Conservation (phyloP, 2,113 vertebrate genomes). For the Trematocara nigrifrons region DNA sequence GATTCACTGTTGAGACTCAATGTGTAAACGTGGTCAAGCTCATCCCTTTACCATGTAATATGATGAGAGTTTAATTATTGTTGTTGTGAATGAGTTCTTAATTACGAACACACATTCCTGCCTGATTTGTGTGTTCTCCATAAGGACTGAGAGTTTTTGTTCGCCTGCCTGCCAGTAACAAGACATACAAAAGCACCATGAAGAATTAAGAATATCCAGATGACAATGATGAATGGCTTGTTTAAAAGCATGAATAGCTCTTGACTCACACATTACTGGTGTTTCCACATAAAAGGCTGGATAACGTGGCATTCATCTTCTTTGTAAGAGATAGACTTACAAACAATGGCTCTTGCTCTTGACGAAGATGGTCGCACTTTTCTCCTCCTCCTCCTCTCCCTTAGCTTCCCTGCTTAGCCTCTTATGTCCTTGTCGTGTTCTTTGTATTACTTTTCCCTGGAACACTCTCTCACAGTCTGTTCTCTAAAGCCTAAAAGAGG, state of each 20-base stretch:
- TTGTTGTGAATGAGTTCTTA: constrained; percentile 29
- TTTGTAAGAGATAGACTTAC: constrained; percentile 21
- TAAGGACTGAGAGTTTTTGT: constrained; percentile 43
- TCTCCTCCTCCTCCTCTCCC: too few species aligned
- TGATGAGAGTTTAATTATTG: constrained; percentile 30
- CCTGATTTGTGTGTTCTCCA: constrained; percentile 21
- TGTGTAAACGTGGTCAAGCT: background rate
- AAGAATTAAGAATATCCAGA: constrained; percentile 40
- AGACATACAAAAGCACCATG: constrained; percentile 40
- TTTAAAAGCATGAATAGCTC: constrained; percentile 51
- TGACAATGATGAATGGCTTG: constrained; percentile 69
- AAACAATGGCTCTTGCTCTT: too few species aligned
- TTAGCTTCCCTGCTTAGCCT: too few species aligned
- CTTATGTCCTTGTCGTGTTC: too few species aligned
- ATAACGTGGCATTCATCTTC: constrained; percentile 47
- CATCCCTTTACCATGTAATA: constrained; percentile 1
- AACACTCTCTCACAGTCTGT: too few species aligned
- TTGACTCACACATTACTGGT: constrained; percentile 27
- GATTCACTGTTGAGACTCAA: constrained; percentile 21
- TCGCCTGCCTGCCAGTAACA: constrained; percentile 42
- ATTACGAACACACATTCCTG: constrained; percentile 3
- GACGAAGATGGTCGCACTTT: too few species aligned
- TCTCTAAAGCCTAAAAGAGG: too few species aligned
- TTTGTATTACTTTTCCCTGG: too few species aligned
- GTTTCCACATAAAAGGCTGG: constrained; percentile 10